A percentile compares a stretch with the other conserved stretches of the same genome.
phyloP scores from a whole-genome alignment of 2,113 vertebrate genomes.

The Garra rufa region DNA sequence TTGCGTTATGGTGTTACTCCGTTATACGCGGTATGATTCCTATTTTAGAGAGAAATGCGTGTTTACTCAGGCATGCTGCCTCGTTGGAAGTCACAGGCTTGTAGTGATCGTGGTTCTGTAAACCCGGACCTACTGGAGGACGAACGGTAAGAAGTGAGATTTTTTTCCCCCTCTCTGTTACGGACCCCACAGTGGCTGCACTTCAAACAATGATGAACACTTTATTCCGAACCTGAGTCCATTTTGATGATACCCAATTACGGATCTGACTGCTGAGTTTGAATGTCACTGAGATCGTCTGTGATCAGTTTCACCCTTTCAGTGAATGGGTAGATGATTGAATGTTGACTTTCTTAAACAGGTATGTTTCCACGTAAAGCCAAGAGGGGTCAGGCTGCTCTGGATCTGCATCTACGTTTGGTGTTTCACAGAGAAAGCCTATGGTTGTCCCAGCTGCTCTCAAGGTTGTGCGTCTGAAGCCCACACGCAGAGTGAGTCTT shows the following conservation, averaged over 20 bases:
- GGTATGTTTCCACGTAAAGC: constrained; percentile 95
- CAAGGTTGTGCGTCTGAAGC: constrained; percentile 91
- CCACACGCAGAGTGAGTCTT: constrained; percentile 85
- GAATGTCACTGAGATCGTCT: neutral
- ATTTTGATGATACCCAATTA: constrained; percentile 70
- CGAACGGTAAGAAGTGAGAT: too few relatives aligned
- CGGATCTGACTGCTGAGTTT: constrained; percentile 83
- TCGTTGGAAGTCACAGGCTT: neutral
- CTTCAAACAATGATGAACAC: constrained; percentile 72
- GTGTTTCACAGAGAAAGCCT: constrained; percentile 83
- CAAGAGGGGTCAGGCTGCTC: constrained; percentile 89
- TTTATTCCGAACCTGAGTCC: constrained; percentile 76
- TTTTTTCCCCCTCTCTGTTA: neutral
- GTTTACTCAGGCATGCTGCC: neutral
- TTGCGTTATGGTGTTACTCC: neutral
- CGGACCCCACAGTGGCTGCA: neutral
- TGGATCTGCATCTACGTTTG: constrained; percentile 70
- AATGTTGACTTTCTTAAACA: constrained; percentile 49
- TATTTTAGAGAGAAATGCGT: neutral
- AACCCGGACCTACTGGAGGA: too few relatives aligned
- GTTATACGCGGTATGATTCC: too few relatives aligned
- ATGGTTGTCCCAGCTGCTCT: constrained; percentile 91
- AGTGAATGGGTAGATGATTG: neutral
- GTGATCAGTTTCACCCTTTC: neutral
- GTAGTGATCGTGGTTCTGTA: too few relatives aligned